Evolutionary conservation across 2,797 vertebrate genomes (phyloP), one percentile per base, ranked within the genome.

Genomic region (Taeniopygia guttata): DNA sequence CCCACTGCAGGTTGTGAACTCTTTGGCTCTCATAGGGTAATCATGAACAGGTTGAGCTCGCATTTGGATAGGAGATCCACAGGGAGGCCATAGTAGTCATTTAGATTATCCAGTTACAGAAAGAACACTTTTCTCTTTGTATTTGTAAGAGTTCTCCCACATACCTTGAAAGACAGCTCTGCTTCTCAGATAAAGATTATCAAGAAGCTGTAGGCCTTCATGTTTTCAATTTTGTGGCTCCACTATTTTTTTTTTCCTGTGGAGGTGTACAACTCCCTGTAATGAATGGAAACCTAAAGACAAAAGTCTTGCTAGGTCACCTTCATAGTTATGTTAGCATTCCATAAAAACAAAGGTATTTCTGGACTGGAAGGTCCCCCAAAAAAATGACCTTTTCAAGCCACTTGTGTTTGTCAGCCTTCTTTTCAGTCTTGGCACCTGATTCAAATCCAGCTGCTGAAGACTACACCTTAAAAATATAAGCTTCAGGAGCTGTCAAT

Each of bases 51-150:
- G 75, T 5, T 90, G 81, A 90, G 40, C 43, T 77, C 63, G 56
- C 84, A 94, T 90, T 96, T 94, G 59, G 74, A 92, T 84, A 95
- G 70, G n/a, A 93, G 94, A 92, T 89, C 86, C 72, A 59, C 30
- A 43, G 74, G 81, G 75, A 92, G 77, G n/a, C 52, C 63, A 40
- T 10, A 85, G 45, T 25, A 94, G 52, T 84, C 2, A 14, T 79
- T 89, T 67, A 84, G 74, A 82, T 64, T 79, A 87, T 75, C 93
- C 63, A 81, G 4, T 67, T 90, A 87, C 0, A 0, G 68, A 90
- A 92, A 62, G 32, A 90, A 73, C 14, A 46, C 27, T 92, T 95
- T 82, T 84, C 32, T 75, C 48, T 52, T 75, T 91, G 36, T 81
- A 81, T 90, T 83, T 80, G 25, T 87, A 89, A 60, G 56, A 82